Base-by-base conservation (phyloP, 2,888 invertebrate species). In the Ormyrus nitidulus region DNA sequence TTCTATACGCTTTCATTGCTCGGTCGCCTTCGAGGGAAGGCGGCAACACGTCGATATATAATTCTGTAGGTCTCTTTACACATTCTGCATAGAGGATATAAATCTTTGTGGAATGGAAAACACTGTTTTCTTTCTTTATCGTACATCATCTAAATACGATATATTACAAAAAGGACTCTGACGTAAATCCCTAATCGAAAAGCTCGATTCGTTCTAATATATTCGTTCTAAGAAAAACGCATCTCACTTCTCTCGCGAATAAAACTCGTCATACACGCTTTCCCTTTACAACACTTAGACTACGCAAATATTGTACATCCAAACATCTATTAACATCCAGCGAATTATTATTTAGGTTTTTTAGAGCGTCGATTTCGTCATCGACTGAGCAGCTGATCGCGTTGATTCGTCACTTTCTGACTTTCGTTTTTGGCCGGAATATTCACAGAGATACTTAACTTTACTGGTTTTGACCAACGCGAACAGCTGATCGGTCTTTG, bases 301-400 rank as follows among this genome's bases (percentile, higher is more conserved):
- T 82, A 80, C 72, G 80, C 77, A 68, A 79, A 69, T 80, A 75
- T 75, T 80, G 77, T 75, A 80, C 77, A 80, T 77, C 54, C 72
- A 82, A 78, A 82, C 82, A 82, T 80, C 54, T 64, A 82, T 78
- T 72, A 80, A 82, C 77, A 80, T 46, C 10, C 77, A 80, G 77
- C 68, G 70, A 79, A 77, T 34, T 79, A 56, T 34, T 34, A 34
- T 2, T 34, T 34, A 34, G 34, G 34, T 34, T 34, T 34, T 34
- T 53, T 76, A 77, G 61, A 73, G 53, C 11, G 70, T 77, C 48
- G 54, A 34, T 34, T 62, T 72, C 46, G 44, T 61, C 56, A 34
- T 53, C 70, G 61, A 77, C 49, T 66, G 62, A 19, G 54, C 81
- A 79, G 76, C 74, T 81, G 68, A 68, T 51, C 19, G 69, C 78